Conservation (phyloP, 2,888 invertebrate genomes). For the Spodoptera littoralis region DNA sequence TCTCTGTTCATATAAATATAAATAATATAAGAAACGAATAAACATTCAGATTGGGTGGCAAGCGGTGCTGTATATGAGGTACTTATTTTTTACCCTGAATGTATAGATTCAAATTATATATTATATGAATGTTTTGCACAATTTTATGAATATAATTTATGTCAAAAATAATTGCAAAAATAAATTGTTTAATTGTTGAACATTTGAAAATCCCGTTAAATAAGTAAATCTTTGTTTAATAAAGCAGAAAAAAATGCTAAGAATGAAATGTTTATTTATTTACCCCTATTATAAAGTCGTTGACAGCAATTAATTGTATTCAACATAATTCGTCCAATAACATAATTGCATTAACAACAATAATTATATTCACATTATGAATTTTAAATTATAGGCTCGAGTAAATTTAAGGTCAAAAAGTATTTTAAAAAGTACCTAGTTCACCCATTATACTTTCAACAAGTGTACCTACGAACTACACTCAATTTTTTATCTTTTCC, state of each 20-base stretch:
- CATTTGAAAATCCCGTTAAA: too few relatives aligned
- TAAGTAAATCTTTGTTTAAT: too few relatives aligned
- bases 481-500: conserved; percentile 18
- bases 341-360: conserved; percentile 37
- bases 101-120: too few relatives aligned
- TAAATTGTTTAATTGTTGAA: too few relatives aligned
- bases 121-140: too few relatives aligned
- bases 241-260: too few relatives aligned
- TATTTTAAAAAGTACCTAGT: conserved; percentile 38
- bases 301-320: conserved; percentile 10
- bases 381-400: conserved; percentile 44
- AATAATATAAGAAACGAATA: neutral
- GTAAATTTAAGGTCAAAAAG: conserved; percentile 39
- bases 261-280: too few relatives aligned
- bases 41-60: conserved; percentile 1
- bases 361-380: conserved; percentile 20
- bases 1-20: conserved; percentile 1
- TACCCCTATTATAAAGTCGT: conserved; percentile 2
- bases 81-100: too few relatives aligned
- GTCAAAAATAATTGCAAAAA: too few relatives aligned
- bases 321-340: conserved; percentile 17
- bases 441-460: conserved; percentile 40
- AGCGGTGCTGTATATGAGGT: neutral
- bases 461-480: conserved; percentile 3
- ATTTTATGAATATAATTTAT: too few relatives aligned